Evolutionary conservation across 2,797 vertebrate genomes (phyloP).

Genomic region (Platalea minor): DNA sequence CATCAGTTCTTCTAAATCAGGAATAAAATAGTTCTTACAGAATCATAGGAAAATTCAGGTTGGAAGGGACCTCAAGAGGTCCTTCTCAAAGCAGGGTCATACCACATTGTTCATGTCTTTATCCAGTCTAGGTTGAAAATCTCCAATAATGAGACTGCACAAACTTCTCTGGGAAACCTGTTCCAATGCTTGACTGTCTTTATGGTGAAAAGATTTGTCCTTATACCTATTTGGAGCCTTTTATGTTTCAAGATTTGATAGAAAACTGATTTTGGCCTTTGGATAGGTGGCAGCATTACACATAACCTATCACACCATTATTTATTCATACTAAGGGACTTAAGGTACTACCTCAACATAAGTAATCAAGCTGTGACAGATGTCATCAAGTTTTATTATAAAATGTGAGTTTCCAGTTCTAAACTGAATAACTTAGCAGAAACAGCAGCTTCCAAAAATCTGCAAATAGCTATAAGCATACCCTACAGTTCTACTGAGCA

Average conservation of each 20-base stretch:
- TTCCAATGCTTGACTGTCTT: neutral
- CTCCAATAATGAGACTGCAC: neutral
- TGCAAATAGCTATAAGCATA: constrained; percentile 43
- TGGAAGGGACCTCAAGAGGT: neutral
- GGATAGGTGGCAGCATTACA: neutral
- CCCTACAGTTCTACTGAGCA: constrained; percentile 29
- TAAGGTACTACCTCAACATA: neutral
- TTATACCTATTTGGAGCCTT: neutral
- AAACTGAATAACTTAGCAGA: constrained; percentile 63
- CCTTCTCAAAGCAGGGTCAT: neutral
- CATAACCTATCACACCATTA: neutral
- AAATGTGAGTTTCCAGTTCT: constrained; percentile 32
- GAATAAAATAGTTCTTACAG: neutral
- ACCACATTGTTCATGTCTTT: neutral
- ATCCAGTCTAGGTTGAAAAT: neutral
- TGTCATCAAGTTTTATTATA: constrained; percentile 48
- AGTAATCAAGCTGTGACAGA: constrained; percentile 52
- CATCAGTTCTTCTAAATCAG: neutral
- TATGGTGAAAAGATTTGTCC: neutral
- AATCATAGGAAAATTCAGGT: neutral
- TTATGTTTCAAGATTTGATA: neutral
- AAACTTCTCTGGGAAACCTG: neutral
- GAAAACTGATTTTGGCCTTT: neutral
- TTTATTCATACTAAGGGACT: neutral
- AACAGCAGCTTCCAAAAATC: constrained; percentile 64